Percentiles rank a stretch among this genome's conserved stretches.
Evolutionary conservation across 2,888 invertebrate species (phyloP).

Genomic region (Neoitamus cyanurus): DNA sequence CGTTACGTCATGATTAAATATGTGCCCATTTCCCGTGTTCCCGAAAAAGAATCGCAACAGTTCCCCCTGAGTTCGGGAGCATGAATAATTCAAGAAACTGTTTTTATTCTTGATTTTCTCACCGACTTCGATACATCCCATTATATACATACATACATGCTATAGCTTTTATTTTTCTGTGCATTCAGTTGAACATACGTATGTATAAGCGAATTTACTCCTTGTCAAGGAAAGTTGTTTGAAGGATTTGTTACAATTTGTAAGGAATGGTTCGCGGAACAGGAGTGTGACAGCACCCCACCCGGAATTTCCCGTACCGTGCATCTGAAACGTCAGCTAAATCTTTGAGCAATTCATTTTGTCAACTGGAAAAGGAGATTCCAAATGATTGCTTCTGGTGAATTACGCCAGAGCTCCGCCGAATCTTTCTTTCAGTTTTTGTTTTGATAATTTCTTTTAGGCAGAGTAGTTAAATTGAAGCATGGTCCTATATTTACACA

Average conservation of each 20-base stretch:
- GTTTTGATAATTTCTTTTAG: background rate
- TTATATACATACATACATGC: no score
- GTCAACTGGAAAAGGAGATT: slow-evolving; percentile 46
- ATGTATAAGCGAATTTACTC: background rate
- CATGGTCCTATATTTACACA: no score
- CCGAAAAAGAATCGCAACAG: background rate
- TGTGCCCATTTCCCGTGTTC: background rate
- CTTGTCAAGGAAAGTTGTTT: slow-evolving; percentile 19
- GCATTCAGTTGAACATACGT: slow-evolving; percentile 4
- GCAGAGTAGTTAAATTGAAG: background rate
- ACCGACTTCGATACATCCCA: background rate
- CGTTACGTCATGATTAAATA: no score
- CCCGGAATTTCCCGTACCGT: background rate
- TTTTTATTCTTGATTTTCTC: slow-evolving; percentile 13
- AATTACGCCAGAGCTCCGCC: background rate
- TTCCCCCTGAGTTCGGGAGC: background rate
- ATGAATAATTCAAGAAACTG: slow-evolving; percentile 41
- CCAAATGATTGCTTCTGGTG: slow-evolving; percentile 27
- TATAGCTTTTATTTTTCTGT: slow-evolving; percentile 6
- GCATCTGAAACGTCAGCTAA: slow-evolving; percentile 44
- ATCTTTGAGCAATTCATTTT: slow-evolving; percentile 52
- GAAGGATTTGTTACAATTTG: slow-evolving; percentile 29
- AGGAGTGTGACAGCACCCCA: background rate
- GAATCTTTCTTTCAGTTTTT: background rate
- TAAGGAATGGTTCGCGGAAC: background rate